Evolutionary conservation across 2,113 vertebrate species (phyloP).

Genomic region (Ivindomyrus marchei): DNA sequence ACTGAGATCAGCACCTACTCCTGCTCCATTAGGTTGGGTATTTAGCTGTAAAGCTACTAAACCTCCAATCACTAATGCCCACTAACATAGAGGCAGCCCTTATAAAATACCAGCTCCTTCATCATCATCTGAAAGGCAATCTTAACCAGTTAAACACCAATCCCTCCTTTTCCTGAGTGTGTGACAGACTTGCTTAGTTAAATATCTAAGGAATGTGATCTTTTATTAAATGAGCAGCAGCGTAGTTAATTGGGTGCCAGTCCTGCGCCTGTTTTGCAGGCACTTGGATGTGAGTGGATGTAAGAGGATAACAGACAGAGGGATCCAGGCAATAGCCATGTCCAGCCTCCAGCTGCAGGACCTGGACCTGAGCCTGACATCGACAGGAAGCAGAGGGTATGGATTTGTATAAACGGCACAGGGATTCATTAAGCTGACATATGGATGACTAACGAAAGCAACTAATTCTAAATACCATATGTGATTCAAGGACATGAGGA

Average conservation of each 20-base stretch:
- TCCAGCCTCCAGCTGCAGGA: conserved; percentile 45
- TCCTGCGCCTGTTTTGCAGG: conserved; percentile 25
- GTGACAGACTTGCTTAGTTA: not conserved
- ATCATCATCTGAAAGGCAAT: not conserved
- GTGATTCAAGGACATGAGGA: not conserved
- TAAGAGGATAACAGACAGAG: conserved; percentile 46
- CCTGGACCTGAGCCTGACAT: conserved; percentile 53
- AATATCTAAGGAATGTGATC: not conserved
- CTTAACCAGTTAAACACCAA: not conserved
- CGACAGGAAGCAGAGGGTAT: conserved; percentile 47
- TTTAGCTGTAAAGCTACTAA: not conserved
- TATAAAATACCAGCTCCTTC: not conserved
- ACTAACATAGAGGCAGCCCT: not conserved
- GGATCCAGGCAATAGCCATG: conserved; percentile 48
- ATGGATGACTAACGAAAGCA: not conserved
- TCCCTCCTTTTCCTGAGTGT: not conserved
- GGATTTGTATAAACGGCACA: not conserved
- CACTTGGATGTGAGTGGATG: conserved; percentile 55
- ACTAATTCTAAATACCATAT: not conserved
- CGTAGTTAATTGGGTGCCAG: not conserved
- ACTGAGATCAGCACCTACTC: conserved; percentile 47
- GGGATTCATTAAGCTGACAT: not conserved
- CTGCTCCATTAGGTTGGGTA: conserved; percentile 28
- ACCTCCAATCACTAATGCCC: not conserved
- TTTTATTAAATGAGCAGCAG: not conserved